phyloP scores from a whole-genome alignment of 2,797 vertebrate genomes.

The Poecile montanus region DNA sequence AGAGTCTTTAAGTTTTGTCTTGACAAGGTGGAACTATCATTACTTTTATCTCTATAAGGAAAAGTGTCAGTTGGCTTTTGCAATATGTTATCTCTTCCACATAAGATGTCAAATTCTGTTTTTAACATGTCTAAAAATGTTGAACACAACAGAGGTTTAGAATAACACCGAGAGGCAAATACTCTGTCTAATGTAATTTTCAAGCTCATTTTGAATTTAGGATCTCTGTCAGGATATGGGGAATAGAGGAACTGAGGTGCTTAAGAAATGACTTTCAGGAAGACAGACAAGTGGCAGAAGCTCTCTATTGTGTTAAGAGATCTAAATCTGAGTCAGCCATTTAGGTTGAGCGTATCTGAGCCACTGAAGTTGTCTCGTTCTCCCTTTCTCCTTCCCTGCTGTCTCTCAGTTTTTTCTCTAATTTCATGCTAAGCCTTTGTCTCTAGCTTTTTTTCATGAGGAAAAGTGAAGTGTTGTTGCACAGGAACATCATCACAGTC shows the following conservation, averaged over 20 bases:
- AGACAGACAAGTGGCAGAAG: neutral
- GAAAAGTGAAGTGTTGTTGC: neutral
- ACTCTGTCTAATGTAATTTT: neutral
- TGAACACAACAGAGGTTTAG: neutral
- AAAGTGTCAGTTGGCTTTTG: neutral
- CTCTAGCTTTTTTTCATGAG: neutral
- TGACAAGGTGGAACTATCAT: neutral
- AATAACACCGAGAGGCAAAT: neutral
- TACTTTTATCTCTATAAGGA: neutral
- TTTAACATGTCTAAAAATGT: neutral
- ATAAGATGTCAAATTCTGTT: neutral
- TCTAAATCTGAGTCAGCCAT: neutral
- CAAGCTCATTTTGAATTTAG: neutral
- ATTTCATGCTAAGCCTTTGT: neutral
- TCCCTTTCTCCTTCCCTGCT: neutral
- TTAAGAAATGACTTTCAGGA: neutral
- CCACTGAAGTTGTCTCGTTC: neutral
- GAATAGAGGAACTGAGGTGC: neutral
- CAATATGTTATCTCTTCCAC: neutral
- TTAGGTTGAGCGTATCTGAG: neutral
- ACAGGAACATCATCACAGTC: neutral
- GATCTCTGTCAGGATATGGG: neutral
- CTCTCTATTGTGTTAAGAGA: neutral
- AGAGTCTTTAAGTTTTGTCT: neutral
- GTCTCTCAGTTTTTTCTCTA: neutral